phyloP scores from a whole-genome alignment of 2,113 vertebrate species.

The Nannospalax galili region DNA sequence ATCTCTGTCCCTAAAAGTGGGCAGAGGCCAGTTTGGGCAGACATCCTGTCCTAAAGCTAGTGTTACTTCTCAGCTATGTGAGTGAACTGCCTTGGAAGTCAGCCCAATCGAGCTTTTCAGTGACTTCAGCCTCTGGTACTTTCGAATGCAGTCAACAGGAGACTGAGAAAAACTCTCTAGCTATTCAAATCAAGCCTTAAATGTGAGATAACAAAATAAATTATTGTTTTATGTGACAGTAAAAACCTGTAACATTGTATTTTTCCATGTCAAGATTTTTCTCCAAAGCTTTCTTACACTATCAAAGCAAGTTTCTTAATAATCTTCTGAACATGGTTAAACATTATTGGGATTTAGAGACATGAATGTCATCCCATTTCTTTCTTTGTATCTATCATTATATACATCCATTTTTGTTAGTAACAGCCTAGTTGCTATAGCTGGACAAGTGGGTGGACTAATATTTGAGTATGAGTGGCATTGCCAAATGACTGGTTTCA shows the following conservation, averaged over 20 bases:
- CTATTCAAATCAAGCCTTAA: background rate
- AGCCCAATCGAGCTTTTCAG: background rate
- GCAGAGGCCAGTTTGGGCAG: background rate
- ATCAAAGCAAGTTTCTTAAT: background rate
- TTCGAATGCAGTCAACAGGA: background rate
- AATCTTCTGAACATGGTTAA: background rate
- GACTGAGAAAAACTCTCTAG: background rate
- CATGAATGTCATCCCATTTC: background rate
- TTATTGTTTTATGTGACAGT: slow-evolving; percentile 19
- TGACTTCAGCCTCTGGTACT: background rate
- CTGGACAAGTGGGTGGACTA: background rate
- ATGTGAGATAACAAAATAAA: background rate
- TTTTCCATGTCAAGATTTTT: slow-evolving; percentile 42
- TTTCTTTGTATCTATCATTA: slow-evolving; percentile 48
- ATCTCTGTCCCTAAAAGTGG: background rate
- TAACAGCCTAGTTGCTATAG: background rate
- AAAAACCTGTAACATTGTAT: background rate
- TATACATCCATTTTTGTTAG: background rate
- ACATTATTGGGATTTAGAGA: background rate
- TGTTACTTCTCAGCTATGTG: background rate
- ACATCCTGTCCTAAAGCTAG: background rate
- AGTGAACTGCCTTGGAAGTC: background rate
- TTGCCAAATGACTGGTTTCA: background rate
- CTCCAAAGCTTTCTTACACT: background rate
- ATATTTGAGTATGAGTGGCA: slow-evolving; percentile 23